Percentiles rank a stretch among this genome's conserved stretches.
These are phyloP conservation scores for Pardosa pseudoannulata DNA, from an alignment of 2,888 invertebrate species.

Conservation along the genomic window DNA sequence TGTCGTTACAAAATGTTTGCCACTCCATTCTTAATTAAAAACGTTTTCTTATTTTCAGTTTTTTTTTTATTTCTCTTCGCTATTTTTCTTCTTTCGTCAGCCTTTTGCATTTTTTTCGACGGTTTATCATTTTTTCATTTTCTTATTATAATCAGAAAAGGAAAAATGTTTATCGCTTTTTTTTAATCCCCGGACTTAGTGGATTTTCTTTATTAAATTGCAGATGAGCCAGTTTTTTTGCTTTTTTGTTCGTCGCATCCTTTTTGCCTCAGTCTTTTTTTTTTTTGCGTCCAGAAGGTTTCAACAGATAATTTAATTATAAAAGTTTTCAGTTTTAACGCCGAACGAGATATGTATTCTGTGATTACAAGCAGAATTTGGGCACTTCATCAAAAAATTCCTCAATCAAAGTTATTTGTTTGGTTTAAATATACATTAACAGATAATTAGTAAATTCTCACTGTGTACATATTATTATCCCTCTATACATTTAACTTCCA, in stretches of 20 bases:
- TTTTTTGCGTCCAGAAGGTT: constrained; percentile 30
- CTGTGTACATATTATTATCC: too few relatives aligned
- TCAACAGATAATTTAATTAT: constrained; percentile 72
- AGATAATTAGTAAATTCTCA: too few relatives aligned
- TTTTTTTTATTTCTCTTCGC: constrained; percentile 44
- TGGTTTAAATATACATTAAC: too few relatives aligned
- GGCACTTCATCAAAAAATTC: too few relatives aligned
- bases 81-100: constrained; percentile 67
- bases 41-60: constrained; percentile 70
- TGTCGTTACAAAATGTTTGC: constrained; percentile 72
- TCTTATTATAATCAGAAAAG: constrained; percentile 72
- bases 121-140: constrained; percentile 70
- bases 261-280: neutral
- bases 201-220: constrained; percentile 72
- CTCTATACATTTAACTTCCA: too few relatives aligned
- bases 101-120: constrained; percentile 35
- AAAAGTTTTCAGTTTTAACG: constrained; percentile 68
- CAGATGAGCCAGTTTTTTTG: constrained; percentile 58
- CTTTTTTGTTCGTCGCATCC: constrained; percentile 19
- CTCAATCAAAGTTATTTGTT: too few relatives aligned
- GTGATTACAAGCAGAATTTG: constrained; percentile 35
- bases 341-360: constrained; percentile 33
- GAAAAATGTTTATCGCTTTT: constrained; percentile 73
- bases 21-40: constrained; percentile 72
- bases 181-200: constrained; percentile 68